phyloP scores from a whole-genome alignment of 2,113 vertebrate species.

The Taxidea taxus region DNA sequence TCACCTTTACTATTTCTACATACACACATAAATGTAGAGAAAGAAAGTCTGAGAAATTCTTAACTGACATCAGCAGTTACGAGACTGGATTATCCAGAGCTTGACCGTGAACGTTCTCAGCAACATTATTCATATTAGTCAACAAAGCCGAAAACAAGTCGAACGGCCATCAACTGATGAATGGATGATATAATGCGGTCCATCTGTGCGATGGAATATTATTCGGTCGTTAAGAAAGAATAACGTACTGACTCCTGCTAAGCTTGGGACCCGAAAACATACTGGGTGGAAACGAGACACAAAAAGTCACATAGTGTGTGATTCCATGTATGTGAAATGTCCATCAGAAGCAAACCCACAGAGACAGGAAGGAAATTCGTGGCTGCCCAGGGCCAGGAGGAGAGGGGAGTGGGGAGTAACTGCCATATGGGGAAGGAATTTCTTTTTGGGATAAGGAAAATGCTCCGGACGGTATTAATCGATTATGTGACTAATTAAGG shows the following conservation, averaged over 20 bases:
- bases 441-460: neutral
- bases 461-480: neutral
- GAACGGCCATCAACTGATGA: neutral
- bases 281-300: neutral
- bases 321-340: neutral
- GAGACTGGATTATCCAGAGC: neutral
- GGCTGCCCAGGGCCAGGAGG: rapidly evolving
- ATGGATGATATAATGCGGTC: neutral
- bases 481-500: neutral
- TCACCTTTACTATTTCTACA: neutral
- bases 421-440: neutral
- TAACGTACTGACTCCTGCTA: neutral
- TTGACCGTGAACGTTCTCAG: neutral
- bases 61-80: neutral
- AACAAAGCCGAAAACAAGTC: neutral
- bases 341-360: neutral
- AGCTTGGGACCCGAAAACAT: neutral
- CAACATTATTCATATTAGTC: neutral
- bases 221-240: neutral
- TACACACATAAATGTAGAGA: neutral
- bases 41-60: neutral
- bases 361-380: neutral
- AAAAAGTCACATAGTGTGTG: neutral
- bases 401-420: neutral
- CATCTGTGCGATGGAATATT: neutral